Conservation (phyloP, 2,113 vertebrate species). For the Steatornis caripensis region DNA sequence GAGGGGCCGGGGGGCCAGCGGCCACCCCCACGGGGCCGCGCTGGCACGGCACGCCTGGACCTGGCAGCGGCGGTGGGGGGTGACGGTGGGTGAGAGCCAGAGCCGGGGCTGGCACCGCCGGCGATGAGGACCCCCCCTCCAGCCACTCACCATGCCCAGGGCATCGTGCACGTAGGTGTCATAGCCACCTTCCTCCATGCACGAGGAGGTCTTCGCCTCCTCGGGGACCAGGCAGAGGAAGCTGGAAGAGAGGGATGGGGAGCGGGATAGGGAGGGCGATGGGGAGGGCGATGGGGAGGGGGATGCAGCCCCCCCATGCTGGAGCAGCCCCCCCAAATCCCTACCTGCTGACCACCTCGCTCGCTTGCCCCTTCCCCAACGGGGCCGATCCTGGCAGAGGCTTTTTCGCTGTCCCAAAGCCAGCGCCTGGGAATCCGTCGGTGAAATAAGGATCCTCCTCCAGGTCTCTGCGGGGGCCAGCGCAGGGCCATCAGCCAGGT, state of each 20-base stretch:
- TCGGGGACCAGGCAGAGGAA: slow-evolving; percentile 92
- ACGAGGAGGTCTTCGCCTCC: slow-evolving; percentile 84
- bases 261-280: background rate
- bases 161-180: slow-evolving; percentile 90
- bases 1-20: slow-evolving; percentile 35
- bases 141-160: slow-evolving; percentile 75
- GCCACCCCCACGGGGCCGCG: slow-evolving; percentile 78
- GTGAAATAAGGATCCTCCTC: slow-evolving; percentile 83
- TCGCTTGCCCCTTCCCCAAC: slow-evolving; percentile 22
- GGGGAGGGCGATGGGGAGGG: background rate
- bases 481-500: rapidly evolving
- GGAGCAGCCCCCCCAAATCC: background rate
- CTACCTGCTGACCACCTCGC: slow-evolving; percentile 76
- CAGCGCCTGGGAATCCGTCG: slow-evolving; percentile 39
- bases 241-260: slow-evolving; percentile 67
- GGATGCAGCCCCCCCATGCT: background rate
- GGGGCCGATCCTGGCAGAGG: background rate
- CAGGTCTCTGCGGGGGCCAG: slow-evolving; percentile 58
- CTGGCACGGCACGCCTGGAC: slow-evolving; percentile 76
- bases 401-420: background rate
- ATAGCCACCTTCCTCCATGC: slow-evolving; percentile 81
- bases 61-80: slow-evolving; percentile 63
- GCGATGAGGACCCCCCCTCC: background rate
- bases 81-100: background rate
- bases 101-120: rapidly evolving